Evolutionary conservation across 2,113 vertebrate species (phyloP), one percentile per base, ranked within the genome.

Genomic region (Bubo blakistoni): DNA sequence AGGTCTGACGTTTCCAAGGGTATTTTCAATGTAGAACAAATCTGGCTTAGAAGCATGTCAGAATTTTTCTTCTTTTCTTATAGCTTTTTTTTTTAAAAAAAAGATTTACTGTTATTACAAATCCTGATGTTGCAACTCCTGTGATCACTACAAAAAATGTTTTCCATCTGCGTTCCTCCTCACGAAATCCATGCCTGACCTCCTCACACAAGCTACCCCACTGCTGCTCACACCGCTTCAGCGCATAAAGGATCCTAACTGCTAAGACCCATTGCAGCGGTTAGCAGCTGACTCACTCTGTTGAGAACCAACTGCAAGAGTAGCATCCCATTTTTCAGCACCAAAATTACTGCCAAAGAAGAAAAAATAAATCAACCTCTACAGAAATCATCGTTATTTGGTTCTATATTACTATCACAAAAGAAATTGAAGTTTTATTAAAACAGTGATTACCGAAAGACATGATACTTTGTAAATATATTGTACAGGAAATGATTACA

Each of bases 141-240:
- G 19, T 30, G 40, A 70, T 78, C 29, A 17, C 29, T 61, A 29
- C 27, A 51, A 52, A 66, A 32, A 29, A 3, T 2, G 0, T 36
- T 73, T 81, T 74, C 34, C 6, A 9, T 49, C 30, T 46, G 20
- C n/a, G 15, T 38, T 87, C 22, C 67, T 52, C 46, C 46, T 79
- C n/a, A 13, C 12, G 13, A 63, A 63, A 82, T 40, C 38, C 77
- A 18, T 7, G 6, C 21, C 57, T 5, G 26, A 36, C 27, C 51
- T 46, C 40, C 55, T 72, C 18, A 5, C 47, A 34, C 15, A 29
- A 71, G 51, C 40, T 82, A 10, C 32, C 72, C 7, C 11, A 16
- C 9, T 0, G 0, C 58, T 61, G 38, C 69, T 67, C 26, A 5
- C 51, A 11, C 22, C 2, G 6, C 47, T 82, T 38, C 18, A 27